A percentile compares a stretch with the other conserved stretches of the same genome.
These are phyloP conservation scores for Potorous gilbertii DNA, from an alignment of 2,797 vertebrate species.

Conservation along the genomic window DNA sequence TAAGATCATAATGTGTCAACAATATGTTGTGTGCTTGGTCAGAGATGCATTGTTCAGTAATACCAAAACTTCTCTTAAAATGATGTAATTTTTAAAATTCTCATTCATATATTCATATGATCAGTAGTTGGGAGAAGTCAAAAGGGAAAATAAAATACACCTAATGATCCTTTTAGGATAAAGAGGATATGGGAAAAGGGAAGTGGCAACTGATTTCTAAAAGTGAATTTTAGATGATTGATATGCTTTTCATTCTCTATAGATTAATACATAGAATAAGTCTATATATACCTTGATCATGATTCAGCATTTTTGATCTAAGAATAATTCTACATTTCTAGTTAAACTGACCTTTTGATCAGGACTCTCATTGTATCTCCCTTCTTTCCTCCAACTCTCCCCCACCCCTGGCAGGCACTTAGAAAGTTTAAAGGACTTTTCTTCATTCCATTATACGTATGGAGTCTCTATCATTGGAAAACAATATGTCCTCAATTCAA, in stretches of 20 bases:
- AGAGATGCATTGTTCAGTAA: neutral
- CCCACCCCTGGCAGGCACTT: neutral
- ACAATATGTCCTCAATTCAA: neutral
- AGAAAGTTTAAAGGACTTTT: neutral
- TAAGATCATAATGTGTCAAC: fast-evolving
- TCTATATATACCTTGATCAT: fast-evolving
- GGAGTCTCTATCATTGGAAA: neutral
- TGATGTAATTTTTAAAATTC: neutral
- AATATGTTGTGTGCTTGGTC: neutral
- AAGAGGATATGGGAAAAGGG: neutral
- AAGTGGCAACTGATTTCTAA: neutral
- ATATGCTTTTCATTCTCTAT: neutral
- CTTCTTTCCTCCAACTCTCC: neutral
- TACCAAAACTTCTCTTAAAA: neutral
- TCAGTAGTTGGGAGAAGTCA: neutral
- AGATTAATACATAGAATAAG: neutral
- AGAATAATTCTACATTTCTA: neutral
- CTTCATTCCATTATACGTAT: neutral
- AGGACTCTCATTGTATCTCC: neutral
- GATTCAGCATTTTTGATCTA: neutral
- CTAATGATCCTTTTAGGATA: conserved; percentile 15
- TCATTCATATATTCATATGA: neutral
- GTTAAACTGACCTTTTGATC: neutral
- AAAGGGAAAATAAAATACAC: conserved; percentile 5
- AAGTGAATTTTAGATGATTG: neutral